These are phyloP conservation scores for Tipula vernalis DNA, from an alignment of 2,888 invertebrate species.

Conservation along the genomic window DNA sequence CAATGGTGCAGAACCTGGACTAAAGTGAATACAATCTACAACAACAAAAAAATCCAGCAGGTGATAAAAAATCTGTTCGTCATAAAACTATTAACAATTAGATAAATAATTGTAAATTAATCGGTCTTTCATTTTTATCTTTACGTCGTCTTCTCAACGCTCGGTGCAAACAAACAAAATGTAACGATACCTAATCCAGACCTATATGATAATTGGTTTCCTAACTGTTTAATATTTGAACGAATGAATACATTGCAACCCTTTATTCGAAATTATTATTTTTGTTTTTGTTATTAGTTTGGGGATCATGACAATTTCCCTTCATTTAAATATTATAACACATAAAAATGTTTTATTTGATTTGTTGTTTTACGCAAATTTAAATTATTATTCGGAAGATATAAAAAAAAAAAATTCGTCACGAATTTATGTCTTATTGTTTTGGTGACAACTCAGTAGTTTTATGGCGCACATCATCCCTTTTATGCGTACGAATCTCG, in stretches of 20 bases:
- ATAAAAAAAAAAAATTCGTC: not conserved
- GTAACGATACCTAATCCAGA: not conserved
- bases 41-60: too few species aligned
- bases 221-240: not conserved
- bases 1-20: too few species aligned
- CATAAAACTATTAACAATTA: too few species aligned
- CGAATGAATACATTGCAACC: not conserved
- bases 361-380: not conserved
- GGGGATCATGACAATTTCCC: not conserved
- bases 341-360: conserved; percentile 4
- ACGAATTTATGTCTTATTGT: conserved; percentile 4
- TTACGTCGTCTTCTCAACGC: too few species aligned
- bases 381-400: not conserved
- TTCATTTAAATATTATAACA: not conserved
- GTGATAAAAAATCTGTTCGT: too few species aligned
- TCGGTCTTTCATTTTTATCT: too few species aligned
- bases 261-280: not conserved
- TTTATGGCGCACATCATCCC: not conserved
- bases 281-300: not conserved
- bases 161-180: too few species aligned
- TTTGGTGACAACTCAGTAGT: not conserved
- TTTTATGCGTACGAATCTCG: not conserved
- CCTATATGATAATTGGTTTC: not conserved
- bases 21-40: too few species aligned
- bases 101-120: too few species aligned